Evolutionary conservation across 2,888 invertebrate species (phyloP).

Genomic region (Chironomus tentans): DNA sequence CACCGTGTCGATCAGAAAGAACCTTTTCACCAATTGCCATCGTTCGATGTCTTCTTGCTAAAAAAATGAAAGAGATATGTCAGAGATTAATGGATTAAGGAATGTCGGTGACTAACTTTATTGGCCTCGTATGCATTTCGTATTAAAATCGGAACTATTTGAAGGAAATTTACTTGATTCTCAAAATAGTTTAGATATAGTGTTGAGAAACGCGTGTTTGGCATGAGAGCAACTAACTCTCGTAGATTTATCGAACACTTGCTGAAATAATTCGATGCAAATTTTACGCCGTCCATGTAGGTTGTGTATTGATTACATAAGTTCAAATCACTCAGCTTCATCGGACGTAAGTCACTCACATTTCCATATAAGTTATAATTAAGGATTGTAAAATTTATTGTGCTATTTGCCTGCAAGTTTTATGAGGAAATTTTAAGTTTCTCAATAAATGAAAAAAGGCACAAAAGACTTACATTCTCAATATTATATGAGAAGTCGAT

Average conservation of each 20-base stretch:
- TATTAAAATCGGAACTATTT: conserved; percentile 38
- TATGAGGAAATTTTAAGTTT: too few relatives aligned
- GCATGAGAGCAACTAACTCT: conserved; percentile 20
- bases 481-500: conserved; percentile 29
- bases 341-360: conserved; percentile 8
- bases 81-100: background rate
- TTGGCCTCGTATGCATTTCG: conserved; percentile 36
- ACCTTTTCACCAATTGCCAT: conserved; percentile 58
- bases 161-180: conserved; percentile 31
- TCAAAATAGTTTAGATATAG: conserved; percentile 38
- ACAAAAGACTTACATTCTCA: conserved; percentile 10
- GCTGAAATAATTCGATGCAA: conserved; percentile 29
- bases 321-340: conserved; percentile 27
- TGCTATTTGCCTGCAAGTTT: conserved; percentile 4
- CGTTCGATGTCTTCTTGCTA: conserved; percentile 45
- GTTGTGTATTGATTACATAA: conserved; percentile 21
- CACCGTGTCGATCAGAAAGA: conserved; percentile 56
- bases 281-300: conserved; percentile 6
- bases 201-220: conserved; percentile 35
- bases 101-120: conserved; percentile 31
- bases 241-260: conserved; percentile 33
- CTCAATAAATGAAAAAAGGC: too few relatives aligned
- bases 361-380: conserved; percentile 22
- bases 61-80: background rate
- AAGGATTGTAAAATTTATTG: conserved; percentile 23